These are phyloP conservation scores for Caenorhabditis imperialis DNA, from an alignment of 2,888 invertebrate species.

Conservation along the genomic window DNA sequence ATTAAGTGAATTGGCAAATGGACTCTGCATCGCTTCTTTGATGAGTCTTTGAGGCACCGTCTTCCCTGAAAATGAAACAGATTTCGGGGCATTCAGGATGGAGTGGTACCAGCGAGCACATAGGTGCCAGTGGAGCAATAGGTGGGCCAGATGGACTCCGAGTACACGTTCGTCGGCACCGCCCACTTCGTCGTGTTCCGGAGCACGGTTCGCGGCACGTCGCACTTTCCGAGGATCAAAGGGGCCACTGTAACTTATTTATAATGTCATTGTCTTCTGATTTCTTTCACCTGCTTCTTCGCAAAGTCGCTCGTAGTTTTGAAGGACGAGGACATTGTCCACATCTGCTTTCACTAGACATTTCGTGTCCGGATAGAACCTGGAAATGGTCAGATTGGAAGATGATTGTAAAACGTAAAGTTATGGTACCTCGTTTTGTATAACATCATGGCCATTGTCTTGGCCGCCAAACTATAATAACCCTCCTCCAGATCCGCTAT, in stretches of 20 bases:
- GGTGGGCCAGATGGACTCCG: slow-evolving; percentile 41
- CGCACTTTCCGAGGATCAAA: slow-evolving; percentile 57
- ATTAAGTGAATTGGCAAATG: slow-evolving; percentile 54
- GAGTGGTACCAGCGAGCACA: slow-evolving; percentile 40
- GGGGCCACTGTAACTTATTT: slow-evolving; percentile 47
- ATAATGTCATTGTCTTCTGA: not conserved
- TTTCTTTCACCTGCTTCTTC: slow-evolving; percentile 54
- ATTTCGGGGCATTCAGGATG: not conserved
- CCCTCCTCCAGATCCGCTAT: slow-evolving; percentile 54
- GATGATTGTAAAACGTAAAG: not conserved
- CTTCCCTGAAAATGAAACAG: slow-evolving; percentile 24
- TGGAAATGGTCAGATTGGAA: slow-evolving; percentile 5
- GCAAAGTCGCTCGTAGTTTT: slow-evolving; percentile 58
- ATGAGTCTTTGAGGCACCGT: slow-evolving; percentile 47
- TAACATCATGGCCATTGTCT: slow-evolving; percentile 60
- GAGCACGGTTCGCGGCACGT: slow-evolving; percentile 50
- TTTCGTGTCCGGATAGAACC: slow-evolving; percentile 45
- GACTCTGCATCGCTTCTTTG: slow-evolving; percentile 41
- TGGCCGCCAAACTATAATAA: slow-evolving; percentile 63
- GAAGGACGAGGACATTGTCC: slow-evolving; percentile 59
- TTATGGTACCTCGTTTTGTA: slow-evolving; percentile 49
- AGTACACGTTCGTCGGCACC: slow-evolving; percentile 53
- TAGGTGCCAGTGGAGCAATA: slow-evolving; percentile 65
- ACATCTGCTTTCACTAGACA: slow-evolving; percentile 63
- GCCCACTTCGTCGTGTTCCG: slow-evolving; percentile 62